These are phyloP conservation scores for Ibycter americanus DNA, from an alignment of 2,797 vertebrate genomes.

Conservation along the genomic window DNA sequence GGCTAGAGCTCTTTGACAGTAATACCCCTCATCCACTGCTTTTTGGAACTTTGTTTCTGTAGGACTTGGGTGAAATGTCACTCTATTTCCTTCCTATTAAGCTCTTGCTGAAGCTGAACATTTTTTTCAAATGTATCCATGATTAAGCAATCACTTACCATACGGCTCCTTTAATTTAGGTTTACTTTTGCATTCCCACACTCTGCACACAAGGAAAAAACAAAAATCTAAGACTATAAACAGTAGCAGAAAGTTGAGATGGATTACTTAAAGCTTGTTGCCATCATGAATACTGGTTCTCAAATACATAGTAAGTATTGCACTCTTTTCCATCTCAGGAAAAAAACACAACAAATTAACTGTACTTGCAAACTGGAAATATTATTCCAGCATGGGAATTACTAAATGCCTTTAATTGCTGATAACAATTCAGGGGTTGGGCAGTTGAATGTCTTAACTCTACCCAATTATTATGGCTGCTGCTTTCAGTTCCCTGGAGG, in stretches of 20 bases:
- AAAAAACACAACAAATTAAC: background rate
- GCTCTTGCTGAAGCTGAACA: background rate
- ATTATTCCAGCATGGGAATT: background rate
- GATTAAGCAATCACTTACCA: background rate
- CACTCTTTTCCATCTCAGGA: background rate
- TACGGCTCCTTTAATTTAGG: background rate
- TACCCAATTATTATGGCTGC: background rate
- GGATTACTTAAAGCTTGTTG: background rate
- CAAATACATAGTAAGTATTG: background rate
- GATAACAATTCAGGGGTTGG: background rate
- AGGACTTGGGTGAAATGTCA: background rate
- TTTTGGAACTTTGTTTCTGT: background rate
- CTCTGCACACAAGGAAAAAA: accelerated
- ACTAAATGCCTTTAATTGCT: background rate
- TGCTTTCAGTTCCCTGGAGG: background rate
- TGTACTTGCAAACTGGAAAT: background rate
- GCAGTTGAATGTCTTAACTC: background rate
- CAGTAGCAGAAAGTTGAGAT: background rate
- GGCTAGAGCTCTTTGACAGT: background rate
- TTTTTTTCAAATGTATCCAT: background rate
- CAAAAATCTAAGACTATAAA: background rate
- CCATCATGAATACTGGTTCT: background rate
- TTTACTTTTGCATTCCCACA: background rate
- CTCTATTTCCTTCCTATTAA: background rate
- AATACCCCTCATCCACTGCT: background rate